phyloP scores from a whole-genome alignment of 2,113 vertebrate genomes.

The Apistogramma diplotaenia region DNA sequence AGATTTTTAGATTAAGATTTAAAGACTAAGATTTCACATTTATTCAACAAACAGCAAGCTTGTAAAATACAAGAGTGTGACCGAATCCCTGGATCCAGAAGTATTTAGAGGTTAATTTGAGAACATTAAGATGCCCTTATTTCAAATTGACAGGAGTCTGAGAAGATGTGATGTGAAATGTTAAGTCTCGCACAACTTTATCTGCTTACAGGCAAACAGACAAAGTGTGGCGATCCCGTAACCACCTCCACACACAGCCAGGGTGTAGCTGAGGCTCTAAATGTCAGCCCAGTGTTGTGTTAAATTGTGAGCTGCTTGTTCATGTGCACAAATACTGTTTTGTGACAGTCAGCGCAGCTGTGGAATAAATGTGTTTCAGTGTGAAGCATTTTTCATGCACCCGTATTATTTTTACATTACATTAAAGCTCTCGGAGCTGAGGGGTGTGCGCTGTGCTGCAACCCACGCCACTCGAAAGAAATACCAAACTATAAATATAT shows the following conservation, averaged over 20 bases:
- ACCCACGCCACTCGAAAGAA: too few relatives aligned
- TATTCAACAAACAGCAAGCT: not conserved
- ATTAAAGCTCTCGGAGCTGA: not conserved
- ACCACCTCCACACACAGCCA: not conserved
- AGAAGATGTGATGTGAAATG: not conserved
- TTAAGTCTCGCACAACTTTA: not conserved
- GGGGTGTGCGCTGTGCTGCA: not conserved
- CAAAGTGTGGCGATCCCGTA: not conserved
- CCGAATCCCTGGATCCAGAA: not conserved
- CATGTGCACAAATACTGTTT: not conserved
- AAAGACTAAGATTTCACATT: not conserved
- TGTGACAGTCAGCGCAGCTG: not conserved
- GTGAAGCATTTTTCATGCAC: not conserved
- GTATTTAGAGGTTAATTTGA: not conserved
- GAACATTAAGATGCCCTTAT: not conserved
- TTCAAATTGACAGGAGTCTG: fast-evolving
- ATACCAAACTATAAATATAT: not conserved
- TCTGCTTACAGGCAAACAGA: not conserved
- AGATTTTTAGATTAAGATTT: not conserved
- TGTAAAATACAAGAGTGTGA: not conserved
- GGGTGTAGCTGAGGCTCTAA: not conserved
- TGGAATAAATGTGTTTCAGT: not conserved
- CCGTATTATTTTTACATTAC: not conserved
- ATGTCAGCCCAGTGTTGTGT: not conserved
- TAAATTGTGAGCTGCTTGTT: not conserved